Evolutionary conservation across 2,888 invertebrate species (phyloP).

Genomic region (Thereva unica): DNA sequence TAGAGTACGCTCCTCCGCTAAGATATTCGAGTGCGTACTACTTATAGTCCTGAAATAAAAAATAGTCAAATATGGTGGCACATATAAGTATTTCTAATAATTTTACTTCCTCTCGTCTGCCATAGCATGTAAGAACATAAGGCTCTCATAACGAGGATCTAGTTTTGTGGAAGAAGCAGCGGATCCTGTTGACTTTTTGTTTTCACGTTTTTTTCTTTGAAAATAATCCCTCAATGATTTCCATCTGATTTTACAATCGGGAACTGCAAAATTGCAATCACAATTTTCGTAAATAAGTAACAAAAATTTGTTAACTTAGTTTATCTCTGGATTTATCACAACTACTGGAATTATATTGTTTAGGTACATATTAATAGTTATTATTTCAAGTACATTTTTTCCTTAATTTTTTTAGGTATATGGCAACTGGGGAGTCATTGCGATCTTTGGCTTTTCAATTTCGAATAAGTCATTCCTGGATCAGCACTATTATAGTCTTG

Average conservation of each 20-base stretch:
- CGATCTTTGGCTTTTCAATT: background rate
- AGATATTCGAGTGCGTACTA: too few relatives aligned
- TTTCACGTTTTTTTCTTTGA: background rate
- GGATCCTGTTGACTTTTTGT: background rate
- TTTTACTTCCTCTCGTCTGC: background rate
- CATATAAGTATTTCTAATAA: background rate
- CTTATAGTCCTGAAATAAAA: too few relatives aligned
- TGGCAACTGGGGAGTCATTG: background rate
- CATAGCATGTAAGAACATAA: background rate
- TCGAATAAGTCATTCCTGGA: too few relatives aligned
- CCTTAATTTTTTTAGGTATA: too few relatives aligned
- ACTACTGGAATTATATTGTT: too few relatives aligned
- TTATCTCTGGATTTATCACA: background rate
- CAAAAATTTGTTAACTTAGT: background rate
- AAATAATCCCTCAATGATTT: background rate
- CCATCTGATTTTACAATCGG: background rate
- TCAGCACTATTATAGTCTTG: too few relatives aligned
- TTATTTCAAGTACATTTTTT: too few relatives aligned
- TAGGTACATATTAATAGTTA: too few relatives aligned
- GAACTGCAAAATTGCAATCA: too few relatives aligned
- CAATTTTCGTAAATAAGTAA: background rate
- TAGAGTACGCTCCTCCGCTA: too few relatives aligned
- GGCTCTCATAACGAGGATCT: slow-evolving; percentile 1
- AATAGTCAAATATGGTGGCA: too few relatives aligned
- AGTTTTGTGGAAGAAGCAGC: background rate